These are phyloP conservation scores for Sebastes diaconus DNA, from an alignment of 2,797 vertebrate genomes.

Conservation along the genomic window DNA sequence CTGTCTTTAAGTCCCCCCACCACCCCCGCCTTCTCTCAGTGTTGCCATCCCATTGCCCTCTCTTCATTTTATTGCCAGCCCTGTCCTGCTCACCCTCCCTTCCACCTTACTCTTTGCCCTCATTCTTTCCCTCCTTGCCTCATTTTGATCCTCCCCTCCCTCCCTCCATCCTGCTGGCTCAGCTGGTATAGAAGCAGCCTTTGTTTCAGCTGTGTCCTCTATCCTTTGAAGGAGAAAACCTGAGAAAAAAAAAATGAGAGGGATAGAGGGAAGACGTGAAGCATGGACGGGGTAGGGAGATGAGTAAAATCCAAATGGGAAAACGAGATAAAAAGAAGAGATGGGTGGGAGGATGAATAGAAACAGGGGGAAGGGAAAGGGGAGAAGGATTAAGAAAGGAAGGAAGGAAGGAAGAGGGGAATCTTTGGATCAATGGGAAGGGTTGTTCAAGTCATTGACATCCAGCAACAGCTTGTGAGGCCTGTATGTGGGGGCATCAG, in stretches of 20 bases:
- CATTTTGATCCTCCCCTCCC: slow-evolving; percentile 47
- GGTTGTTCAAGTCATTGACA: slow-evolving; percentile 72
- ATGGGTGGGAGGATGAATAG: slow-evolving; percentile 3
- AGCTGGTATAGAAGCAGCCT: slow-evolving; percentile 73
- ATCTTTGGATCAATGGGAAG: slow-evolving; percentile 61
- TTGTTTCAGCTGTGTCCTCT: slow-evolving; percentile 70
- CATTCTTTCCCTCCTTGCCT: slow-evolving; percentile 47
- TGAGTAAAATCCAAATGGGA: slow-evolving; percentile 29
- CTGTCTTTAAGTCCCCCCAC: not conserved
- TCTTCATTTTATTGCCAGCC: slow-evolving; percentile 18
- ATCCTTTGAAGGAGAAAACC: slow-evolving; percentile 64
- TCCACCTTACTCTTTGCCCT: slow-evolving; percentile 61
- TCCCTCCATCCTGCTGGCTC: slow-evolving; percentile 69
- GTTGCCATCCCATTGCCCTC: not conserved
- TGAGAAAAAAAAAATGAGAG: slow-evolving; percentile 9
- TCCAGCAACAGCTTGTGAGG: slow-evolving; percentile 50
- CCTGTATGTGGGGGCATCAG: slow-evolving; percentile 19
- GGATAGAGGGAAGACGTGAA: slow-evolving; percentile 15
- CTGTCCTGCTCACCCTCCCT: slow-evolving; percentile 32
- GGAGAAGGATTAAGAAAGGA: slow-evolving; percentile 1
- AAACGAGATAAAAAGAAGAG: slow-evolving; percentile 31
- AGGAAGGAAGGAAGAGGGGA: slow-evolving; percentile 9
- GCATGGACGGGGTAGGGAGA: slow-evolving; percentile 12
- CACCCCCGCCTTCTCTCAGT: not conserved
- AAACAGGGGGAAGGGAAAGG: not conserved